Base-by-base conservation (phyloP, 2,113 vertebrate genomes). In the Oncorhynchus mykiss region DNA sequence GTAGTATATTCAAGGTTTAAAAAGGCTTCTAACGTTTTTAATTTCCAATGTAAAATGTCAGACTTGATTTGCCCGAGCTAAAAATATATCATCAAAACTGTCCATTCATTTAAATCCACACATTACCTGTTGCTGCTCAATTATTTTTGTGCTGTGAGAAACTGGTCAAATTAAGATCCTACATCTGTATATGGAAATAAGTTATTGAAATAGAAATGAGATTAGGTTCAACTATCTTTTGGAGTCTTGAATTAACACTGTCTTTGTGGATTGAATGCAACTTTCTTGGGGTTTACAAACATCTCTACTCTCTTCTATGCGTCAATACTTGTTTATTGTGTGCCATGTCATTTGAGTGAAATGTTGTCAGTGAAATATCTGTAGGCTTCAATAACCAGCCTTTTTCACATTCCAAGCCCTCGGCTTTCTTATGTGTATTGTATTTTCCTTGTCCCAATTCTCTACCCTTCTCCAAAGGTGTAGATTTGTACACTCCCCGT, bases 161-260 rank as follows among this genome's bases (percentile, higher is more conserved):
- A 45, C 39, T 45, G 9, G 39, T 45, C 39, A 45, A 45, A 45
- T 45, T 67, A 13, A 29, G 5, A 31, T 27, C 54, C 64, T 73
- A 69, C 24, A 76, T 51, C 74, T 57, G 72, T 78, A 25, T 18
- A 74, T 11, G 16, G 67, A 80, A 78, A 67, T 0, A 74, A 83
- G 69, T 78, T 65, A 78, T 71, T 82, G 69, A 74, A 81, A 78
- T 75, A 77, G 64, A 78, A 80, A 84, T 80, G 66, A 84, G 25
- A 60, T 4, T 18, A 3, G 67, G 27, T 45, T 68, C 5, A 39
- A 14, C 16, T 2, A 2, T 39, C 2, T 68, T 67, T 39, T 64
- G 8, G 78, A 69, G 77, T 65, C 67, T 64, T 71, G 5, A 72
- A 6, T 81, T 64, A 54, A n/a, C 31, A 66, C 24, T 69, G 4